Evolutionary conservation across 35 echinoderm and acorn worm genomes (phyloP).

Genomic region (Antedon bifida): DNA sequence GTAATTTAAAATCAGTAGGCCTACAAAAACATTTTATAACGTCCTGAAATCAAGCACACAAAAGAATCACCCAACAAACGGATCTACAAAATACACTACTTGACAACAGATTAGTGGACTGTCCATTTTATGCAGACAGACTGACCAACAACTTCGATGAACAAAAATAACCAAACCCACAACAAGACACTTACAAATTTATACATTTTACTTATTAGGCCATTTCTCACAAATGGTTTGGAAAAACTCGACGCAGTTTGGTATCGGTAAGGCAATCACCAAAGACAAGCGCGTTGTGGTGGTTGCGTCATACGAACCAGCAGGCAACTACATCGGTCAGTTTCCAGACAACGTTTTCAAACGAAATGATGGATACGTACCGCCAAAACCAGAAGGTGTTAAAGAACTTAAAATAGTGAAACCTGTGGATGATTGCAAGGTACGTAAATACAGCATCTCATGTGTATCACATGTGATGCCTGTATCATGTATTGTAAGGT

Average conservation of each 20-base stretch:
- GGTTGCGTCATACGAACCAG: slow-evolving; percentile 77
- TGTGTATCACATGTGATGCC: too few relatives aligned
- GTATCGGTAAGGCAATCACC: slow-evolving; percentile 76
- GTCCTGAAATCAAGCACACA: too few relatives aligned
- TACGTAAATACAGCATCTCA: not conserved
- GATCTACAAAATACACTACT: too few relatives aligned
- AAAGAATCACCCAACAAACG: too few relatives aligned
- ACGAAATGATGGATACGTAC: slow-evolving; percentile 48
- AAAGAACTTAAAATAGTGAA: not conserved
- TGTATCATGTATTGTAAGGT: not conserved
- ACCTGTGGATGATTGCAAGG: not conserved
- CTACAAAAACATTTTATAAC: too few relatives aligned
- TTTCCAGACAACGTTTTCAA: slow-evolving; percentile 61
- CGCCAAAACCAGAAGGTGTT: slow-evolving; percentile 14
- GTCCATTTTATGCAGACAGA: too few relatives aligned
- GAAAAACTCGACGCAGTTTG: slow-evolving; percentile 74
- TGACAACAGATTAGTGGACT: too few relatives aligned
- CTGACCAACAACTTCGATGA: too few relatives aligned
- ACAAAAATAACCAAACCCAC: too few relatives aligned
- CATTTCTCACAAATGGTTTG: slow-evolving; percentile 98
- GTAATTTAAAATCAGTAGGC: too few relatives aligned
- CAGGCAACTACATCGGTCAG: slow-evolving; percentile 76
- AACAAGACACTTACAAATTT: too few relatives aligned
- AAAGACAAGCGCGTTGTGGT: slow-evolving; percentile 63
- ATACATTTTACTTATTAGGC: slow-evolving; percentile 10